phyloP scores from a whole-genome alignment of 2,113 vertebrate species.

The Carettochelys insculpta region DNA sequence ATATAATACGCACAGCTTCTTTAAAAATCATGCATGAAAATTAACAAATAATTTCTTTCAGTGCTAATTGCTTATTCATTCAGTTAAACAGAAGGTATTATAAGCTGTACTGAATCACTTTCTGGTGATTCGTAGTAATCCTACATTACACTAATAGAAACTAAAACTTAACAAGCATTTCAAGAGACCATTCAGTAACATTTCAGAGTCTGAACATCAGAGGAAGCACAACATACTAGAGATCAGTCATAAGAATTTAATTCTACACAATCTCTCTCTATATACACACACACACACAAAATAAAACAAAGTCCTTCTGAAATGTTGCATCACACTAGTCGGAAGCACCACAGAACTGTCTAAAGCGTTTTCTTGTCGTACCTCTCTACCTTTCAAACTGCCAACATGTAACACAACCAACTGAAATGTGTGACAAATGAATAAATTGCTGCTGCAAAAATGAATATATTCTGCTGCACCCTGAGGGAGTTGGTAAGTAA shows the following conservation, averaged over 20 bases:
- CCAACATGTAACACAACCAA: background rate
- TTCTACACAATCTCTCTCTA: background rate
- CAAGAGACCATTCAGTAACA: background rate
- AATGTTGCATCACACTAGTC: background rate
- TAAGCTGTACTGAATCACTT: background rate
- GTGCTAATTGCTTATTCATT: background rate
- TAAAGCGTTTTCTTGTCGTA: background rate
- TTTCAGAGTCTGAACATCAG: background rate
- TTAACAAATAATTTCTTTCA: background rate
- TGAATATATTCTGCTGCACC: background rate
- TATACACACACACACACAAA: no score
- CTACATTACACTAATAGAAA: background rate
- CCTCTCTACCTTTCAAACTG: background rate
- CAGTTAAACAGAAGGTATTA: background rate
- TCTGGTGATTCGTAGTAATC: background rate
- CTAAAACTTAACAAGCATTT: background rate
- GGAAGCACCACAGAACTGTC: background rate
- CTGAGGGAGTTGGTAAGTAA: no score
- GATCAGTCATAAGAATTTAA: background rate
- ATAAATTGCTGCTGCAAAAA: no score
- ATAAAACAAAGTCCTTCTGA: background rate
- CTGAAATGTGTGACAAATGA: background rate
- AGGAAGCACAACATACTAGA: background rate
- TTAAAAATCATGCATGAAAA: background rate
- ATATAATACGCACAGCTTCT: background rate